phyloP scores from a whole-genome alignment of 2,797 vertebrate species.

The Capromys pilorides region DNA sequence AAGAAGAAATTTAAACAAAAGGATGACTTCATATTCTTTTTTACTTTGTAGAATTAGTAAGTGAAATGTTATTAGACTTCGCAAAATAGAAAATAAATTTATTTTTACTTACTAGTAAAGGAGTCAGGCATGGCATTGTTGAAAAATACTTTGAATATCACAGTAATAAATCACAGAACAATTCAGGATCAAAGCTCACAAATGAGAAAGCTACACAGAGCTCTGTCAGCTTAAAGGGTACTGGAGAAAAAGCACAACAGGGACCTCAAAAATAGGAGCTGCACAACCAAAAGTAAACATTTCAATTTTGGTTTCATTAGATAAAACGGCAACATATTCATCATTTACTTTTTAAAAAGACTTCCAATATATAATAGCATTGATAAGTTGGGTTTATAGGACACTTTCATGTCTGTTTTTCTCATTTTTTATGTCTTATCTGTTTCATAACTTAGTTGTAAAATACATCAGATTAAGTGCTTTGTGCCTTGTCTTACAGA shows the following conservation, averaged over 20 bases:
- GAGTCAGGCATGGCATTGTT: background rate
- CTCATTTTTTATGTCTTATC: background rate
- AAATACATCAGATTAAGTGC: conserved; percentile 1
- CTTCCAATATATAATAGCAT: background rate
- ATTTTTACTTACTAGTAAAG: conserved; percentile 56
- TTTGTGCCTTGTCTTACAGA: conserved; percentile 41
- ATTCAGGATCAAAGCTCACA: conserved; percentile 26
- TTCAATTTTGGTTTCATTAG: conserved; percentile 22
- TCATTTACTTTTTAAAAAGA: background rate
- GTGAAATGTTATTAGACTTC: conserved; percentile 48
- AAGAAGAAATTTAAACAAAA: conserved; percentile 30
- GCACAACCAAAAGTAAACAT: background rate
- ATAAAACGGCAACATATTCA: conserved; percentile 39
- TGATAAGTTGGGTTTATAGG: conserved; percentile 13
- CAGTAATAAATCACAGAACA: conserved; percentile 53
- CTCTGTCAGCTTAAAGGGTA: background rate
- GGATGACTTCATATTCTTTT: background rate
- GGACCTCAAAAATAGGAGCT: background rate
- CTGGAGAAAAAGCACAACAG: background rate
- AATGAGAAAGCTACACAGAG: background rate
- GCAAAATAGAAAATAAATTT: conserved; percentile 50
- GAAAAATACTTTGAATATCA: conserved; percentile 22
- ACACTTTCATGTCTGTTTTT: background rate
- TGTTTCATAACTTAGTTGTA: conserved; percentile 31
- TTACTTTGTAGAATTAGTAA: conserved; percentile 15